A percentile compares a stretch with the other conserved stretches of the same genome.
phyloP scores from a whole-genome alignment of 1,140 invertebrate species.

The Drosophila navojoa region DNA sequence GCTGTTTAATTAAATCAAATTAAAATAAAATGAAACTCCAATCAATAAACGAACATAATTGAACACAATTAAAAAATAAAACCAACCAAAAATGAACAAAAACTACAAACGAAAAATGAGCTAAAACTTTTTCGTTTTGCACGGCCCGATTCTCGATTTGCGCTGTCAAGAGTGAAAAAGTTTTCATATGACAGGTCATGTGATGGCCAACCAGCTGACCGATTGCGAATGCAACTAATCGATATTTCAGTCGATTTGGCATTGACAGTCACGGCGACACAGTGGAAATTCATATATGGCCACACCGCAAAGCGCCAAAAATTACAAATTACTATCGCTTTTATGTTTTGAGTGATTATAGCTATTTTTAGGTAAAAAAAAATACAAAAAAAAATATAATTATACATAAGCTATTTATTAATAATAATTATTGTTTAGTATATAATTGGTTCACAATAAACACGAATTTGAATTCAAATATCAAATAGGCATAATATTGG shows the following conservation, averaged over 20 bases:
- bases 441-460: too few species aligned
- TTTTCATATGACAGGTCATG: constrained; percentile 59
- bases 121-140: constrained; percentile 55
- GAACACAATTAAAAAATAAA: constrained; percentile 39
- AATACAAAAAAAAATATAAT: not conserved
- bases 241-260: constrained; percentile 5
- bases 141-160: constrained; percentile 48
- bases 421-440: too few species aligned
- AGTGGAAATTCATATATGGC: not conserved
- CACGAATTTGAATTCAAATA: not conserved
- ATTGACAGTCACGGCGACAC: constrained; percentile 18
- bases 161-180: constrained; percentile 55
- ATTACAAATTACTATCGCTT: not conserved
- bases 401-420: too few species aligned
- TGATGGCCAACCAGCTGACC: constrained; percentile 51
- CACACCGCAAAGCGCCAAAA: not conserved
- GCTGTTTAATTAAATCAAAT: constrained; percentile 43
- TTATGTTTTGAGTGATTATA: not conserved
- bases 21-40: constrained; percentile 40
- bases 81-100: constrained; percentile 77
- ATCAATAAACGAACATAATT: constrained; percentile 41
- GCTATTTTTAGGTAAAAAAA: not conserved
- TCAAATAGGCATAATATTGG: not conserved
- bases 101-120: constrained; percentile 74
- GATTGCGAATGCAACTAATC: constrained; percentile 20